Percentiles rank a stretch among this genome's conserved stretches.
These are phyloP conservation scores for Ischnus inquisitorius DNA, from an alignment of 2,888 invertebrate species.

Conservation along the genomic window DNA sequence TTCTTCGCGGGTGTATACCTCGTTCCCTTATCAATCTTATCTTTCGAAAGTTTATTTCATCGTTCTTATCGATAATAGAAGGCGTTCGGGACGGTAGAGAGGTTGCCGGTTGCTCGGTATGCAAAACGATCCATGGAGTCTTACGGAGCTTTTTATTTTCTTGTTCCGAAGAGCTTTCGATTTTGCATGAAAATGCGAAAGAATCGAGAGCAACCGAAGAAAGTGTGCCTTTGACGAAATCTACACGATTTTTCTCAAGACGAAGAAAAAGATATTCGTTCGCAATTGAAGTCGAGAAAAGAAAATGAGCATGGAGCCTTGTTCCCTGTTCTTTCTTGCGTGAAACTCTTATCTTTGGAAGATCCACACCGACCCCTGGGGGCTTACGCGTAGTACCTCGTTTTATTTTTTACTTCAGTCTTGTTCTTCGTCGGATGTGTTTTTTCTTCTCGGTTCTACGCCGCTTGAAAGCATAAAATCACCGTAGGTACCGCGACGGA, in stretches of 20 bases:
- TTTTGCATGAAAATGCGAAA: background rate
- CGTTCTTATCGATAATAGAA: conserved; percentile 1
- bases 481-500: background rate
- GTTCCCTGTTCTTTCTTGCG: background rate
- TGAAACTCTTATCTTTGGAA: conserved; percentile 5
- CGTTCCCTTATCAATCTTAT: conserved; percentile 1
- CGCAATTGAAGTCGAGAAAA: background rate
- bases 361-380: background rate
- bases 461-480: conserved; percentile 26
- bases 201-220: background rate
- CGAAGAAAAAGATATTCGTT: background rate
- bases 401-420: background rate
- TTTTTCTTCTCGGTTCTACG: background rate
- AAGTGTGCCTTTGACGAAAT: background rate
- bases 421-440: background rate
- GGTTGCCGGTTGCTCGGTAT: background rate
- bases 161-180: background rate
- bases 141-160: background rate
- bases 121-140: background rate
- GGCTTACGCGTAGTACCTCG: background rate
- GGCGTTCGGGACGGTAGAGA: conserved; percentile 3
- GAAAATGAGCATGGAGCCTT: background rate
- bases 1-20: background rate
- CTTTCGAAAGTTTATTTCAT: background rate
- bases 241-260: background rate